Percentiles rank a stretch among this genome's conserved stretches.
Evolutionary conservation across 2,797 vertebrate genomes (phyloP).

Genomic region (Scyliorhinus canicula): DNA sequence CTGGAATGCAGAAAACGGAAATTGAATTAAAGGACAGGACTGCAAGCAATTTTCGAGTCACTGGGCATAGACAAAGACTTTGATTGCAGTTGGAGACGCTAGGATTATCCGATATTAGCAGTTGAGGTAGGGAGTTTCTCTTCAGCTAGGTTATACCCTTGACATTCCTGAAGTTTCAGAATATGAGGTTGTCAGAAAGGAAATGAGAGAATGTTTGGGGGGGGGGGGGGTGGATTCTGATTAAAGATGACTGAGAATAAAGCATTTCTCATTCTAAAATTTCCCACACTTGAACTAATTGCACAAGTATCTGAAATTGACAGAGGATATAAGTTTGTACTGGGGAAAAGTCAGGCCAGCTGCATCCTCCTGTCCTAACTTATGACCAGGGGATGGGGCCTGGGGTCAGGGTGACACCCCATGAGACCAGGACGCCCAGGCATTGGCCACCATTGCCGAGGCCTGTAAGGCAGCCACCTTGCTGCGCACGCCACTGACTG

Average conservation of each 20-base stretch:
- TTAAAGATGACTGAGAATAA: not conserved
- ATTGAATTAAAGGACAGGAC: constrained; percentile 42
- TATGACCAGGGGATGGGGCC: too few relatives aligned
- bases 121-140: not conserved
- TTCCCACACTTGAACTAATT: not conserved
- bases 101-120: not conserved
- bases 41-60: constrained; percentile 40
- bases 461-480: too few relatives aligned
- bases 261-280: too few relatives aligned
- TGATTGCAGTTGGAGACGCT: constrained; percentile 39
- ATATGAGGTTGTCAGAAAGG: not conserved
- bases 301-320: not conserved
- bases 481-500: too few relatives aligned
- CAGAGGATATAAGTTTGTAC: not conserved
- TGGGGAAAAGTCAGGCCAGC: not conserved
- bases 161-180: not conserved
- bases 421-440: too few relatives aligned
- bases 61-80: constrained; percentile 43
- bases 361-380: not conserved
- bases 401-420: too few relatives aligned
- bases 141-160: not conserved
- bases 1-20: constrained; percentile 40
- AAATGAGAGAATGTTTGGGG: not conserved
- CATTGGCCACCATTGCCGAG: too few relatives aligned
- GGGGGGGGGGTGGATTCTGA: not conserved